Conservation (phyloP, 2,797 vertebrate species). For the Ibycter americanus region DNA sequence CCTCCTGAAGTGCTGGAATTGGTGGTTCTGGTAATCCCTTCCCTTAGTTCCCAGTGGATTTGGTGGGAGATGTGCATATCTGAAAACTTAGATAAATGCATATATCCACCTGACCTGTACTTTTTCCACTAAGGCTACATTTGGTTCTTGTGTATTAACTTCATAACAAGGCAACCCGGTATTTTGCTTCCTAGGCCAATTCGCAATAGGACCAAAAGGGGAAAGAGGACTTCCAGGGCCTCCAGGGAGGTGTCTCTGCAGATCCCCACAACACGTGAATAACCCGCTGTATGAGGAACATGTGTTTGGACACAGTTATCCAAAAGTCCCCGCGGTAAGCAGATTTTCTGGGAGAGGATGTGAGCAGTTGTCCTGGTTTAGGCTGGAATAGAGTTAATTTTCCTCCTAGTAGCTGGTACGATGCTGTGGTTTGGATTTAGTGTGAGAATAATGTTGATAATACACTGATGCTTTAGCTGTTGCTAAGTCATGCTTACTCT, state of each 20-base stretch:
- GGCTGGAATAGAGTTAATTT: too few relatives aligned
- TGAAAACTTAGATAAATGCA: not conserved
- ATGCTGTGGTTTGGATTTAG: too few relatives aligned
- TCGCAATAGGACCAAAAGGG: slow-evolving; percentile 90
- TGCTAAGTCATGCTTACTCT: too few relatives aligned
- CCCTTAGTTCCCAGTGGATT: not conserved
- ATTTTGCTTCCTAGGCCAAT: slow-evolving; percentile 81
- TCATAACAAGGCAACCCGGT: not conserved
- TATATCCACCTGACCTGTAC: not conserved
- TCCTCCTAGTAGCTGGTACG: too few relatives aligned
- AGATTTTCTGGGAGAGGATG: not conserved
- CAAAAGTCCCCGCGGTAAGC: slow-evolving; percentile 91
- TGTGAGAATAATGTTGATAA: too few relatives aligned
- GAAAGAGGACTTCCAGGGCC: slow-evolving; percentile 89
- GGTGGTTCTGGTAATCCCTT: not conserved
- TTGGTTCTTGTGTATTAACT: not conserved
- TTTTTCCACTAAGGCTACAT: not conserved
- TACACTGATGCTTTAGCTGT: too few relatives aligned
- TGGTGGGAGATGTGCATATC: not conserved
- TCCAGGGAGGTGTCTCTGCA: slow-evolving; percentile 91
- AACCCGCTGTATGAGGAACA: slow-evolving; percentile 81
- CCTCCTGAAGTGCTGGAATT: not conserved
- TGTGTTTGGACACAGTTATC: slow-evolving; percentile 77
- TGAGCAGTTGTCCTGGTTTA: not conserved
- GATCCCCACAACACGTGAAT: slow-evolving; percentile 76